phyloP scores from a whole-genome alignment of 2,888 invertebrate species.

The Bombylius discolor region DNA sequence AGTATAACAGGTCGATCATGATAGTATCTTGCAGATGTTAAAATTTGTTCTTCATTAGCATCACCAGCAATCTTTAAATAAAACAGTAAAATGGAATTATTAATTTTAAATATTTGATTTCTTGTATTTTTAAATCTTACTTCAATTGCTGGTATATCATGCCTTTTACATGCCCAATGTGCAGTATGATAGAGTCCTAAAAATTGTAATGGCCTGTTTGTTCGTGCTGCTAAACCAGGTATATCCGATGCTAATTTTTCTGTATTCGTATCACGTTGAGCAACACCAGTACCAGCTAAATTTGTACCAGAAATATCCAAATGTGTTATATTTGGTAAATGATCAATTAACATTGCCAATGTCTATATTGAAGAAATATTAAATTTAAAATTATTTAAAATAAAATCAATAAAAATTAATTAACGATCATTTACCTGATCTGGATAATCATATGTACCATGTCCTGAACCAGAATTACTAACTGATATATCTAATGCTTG shows the following conservation, averaged over 20 bases:
- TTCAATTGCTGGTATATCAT: conserved; percentile 80
- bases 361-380: conserved; percentile 18
- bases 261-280: conserved; percentile 38
- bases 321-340: conserved; percentile 61
- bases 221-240: conserved; percentile 68
- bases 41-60: conserved; percentile 78
- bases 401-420: background rate
- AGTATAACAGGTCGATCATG: conserved; percentile 74
- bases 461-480: conserved; percentile 44
- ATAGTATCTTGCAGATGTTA: conserved; percentile 72
- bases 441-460: conserved; percentile 62
- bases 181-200: conserved; percentile 83
- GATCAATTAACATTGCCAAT: conserved; percentile 56
- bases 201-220: conserved; percentile 69
- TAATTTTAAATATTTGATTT: background rate
- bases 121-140: conserved; percentile 36
- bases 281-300: conserved; percentile 74
- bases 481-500: conserved; percentile 78
- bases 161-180: conserved; percentile 78
- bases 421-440: conserved; percentile 41
- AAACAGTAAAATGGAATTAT: conserved; percentile 5
- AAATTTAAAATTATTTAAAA: background rate
- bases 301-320: conserved; percentile 95
- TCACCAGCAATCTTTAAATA: conserved; percentile 70
- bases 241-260: conserved; percentile 48